Evolutionary conservation across 1,140 invertebrate species (phyloP), one percentile per base, ranked within the genome.

Genomic region (Drosophila navojoa): DNA sequence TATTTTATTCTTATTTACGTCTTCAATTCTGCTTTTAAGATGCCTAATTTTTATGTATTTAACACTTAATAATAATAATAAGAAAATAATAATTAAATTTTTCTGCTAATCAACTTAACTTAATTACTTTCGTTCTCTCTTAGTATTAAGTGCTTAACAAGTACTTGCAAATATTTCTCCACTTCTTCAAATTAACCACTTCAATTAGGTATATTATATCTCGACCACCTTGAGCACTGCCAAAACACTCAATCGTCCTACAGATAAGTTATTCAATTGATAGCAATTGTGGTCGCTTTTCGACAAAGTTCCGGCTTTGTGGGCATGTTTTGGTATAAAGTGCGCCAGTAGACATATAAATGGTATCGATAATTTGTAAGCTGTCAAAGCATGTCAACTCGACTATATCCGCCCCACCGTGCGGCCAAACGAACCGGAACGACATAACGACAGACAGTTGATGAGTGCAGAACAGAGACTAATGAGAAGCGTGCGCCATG

Each of bases 401-500:
- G 9, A 11, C 35, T 35, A 61, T 61, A 55, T 66, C 38, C 35
- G 38, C 7, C 38, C 57, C 69, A 58, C 29, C 13, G 54, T 52
- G n/a, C 45, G 50, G 35, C 5, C 44, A 10, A 6, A 9, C 53
- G 13, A 10, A 69, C 4, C 35, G 57, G 38, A 54, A 32, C 15
- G 58, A 60, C 50, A 70, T 44, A 42, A 22, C 25, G 57, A 68
- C 63, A 52, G 55, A 69, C 49, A 69, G 38, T 6, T 42, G 55
- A 38, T 38, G 10, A 27, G 16, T 16, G 42, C 42, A 54, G 38
- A 58, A 19, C 40, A 15, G 50, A 55, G 22, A 74, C 79, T 87
- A 87, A 87, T 89, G 84, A 89, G 84, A 90, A 89, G 90, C 80
- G 71, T 89, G 84, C 71, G 69, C 64, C 76, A 79, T 80, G 82